Evolutionary conservation across 2,113 vertebrate genomes (phyloP), one percentile per base, ranked within the genome.

Genomic region (Crypturellus undulatus): DNA sequence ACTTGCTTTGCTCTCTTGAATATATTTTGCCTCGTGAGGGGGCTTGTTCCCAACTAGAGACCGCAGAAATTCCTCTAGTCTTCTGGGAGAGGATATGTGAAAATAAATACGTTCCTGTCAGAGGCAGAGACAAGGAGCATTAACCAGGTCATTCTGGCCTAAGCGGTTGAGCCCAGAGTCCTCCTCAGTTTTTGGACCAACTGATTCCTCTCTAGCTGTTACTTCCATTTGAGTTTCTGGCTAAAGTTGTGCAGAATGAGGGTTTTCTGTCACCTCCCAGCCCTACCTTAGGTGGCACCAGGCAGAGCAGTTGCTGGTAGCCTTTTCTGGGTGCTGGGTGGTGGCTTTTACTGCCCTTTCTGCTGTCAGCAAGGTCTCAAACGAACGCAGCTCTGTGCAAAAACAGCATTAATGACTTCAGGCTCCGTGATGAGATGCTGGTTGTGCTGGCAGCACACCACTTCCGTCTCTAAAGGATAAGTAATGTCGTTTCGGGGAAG

Each of bases 401-500:
- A 60, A 22, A 10, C 1, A 2, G 20, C 40, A 18, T 14, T 30
- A 83, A 38, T 51, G 17, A 9, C 18, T 25, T 56, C 26, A 64
- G 56, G 56, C 32, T 88, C 42, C 52, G 1, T 72, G 84, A 81
- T 71, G 84, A 90, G 79, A 78, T 79, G 79, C 92, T 85, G 38
- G 68, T 36, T 79, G 51, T 68, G 40, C 68, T 78, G 47, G 64
- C 76, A 91, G 22, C 15, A 28, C 47, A 83, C 26, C 19, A 54
- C 87, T 94, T 84, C 65, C 8, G 1, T 80, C 69, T 93, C 84
- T 78, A 21, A 77, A 95, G 75, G 59, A 85, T 86, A 90, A 95
- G 56, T 71, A 91, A 34, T 64, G 71, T 64, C 9, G 1, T 92
- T 94, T 90, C 75, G n/a, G 69, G 56, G 68, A 90, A 86, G 32